Base-by-base conservation (phyloP, 2,888 invertebrate species). In the Drosophila kokeensis region DNA sequence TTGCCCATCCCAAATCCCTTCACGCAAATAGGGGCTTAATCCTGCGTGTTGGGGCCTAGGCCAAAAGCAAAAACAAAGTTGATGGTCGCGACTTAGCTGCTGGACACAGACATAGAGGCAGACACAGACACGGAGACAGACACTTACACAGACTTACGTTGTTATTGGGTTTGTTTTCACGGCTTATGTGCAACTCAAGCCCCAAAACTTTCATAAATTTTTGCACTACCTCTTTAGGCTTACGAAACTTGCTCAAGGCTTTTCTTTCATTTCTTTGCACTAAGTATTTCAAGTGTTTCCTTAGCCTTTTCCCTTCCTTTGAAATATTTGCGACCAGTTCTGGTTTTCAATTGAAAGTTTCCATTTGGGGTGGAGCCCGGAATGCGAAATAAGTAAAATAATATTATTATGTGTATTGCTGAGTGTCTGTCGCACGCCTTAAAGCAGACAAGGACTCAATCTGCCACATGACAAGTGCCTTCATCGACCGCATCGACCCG, bases 161-260 rank as follows among this genome's bases (percentile, higher is more conserved):
- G 50, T 62, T 78, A 82, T 86, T 83, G 81, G 78, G 83, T 76
- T 86, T 76, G 76, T 73, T 89, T 89, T 79, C 74, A 79, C 73
- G 82, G 89, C 87, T 90, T 90, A 90, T 87, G 81, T 76, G 74
- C 79, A 80, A 81, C 83, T 73, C 69, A 87, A 76, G 70, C 66
- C 57, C 49, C 73, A 73, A 83, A 88, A 85, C 69, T 89, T 88
- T 78, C 74, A 73, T 79, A 76, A 69, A 69, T 81, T 66, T 55
- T 53, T 63, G 38, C 52, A 60, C 59, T 64, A 54, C 45, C 69
- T 65, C 30, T 64, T 58, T 58, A 62, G 57, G 73, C 69, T 69
- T 68, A 65, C 48, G 24, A 69, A 77, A 69, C 53, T 73, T 68
- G 63, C 58, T 49, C 60, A 57, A 62, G 70, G 57, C 77, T 60